Conservation (phyloP, 2,113 vertebrate species). For the Microcebus murinus region DNA sequence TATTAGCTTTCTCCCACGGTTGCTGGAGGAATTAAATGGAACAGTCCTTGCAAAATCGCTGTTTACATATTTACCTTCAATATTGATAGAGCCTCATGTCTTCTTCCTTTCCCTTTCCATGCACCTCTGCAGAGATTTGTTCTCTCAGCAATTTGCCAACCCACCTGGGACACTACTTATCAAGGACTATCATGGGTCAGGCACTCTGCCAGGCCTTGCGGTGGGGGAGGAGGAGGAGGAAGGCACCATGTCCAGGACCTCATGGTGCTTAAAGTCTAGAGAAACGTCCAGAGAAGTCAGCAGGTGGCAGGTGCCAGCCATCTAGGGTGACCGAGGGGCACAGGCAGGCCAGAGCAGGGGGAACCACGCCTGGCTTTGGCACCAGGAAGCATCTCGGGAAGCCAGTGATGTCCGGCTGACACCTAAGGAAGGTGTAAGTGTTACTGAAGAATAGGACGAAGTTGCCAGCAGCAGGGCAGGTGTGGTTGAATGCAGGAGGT, state of each 20-base stretch:
- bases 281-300: not conserved
- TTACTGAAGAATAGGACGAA: not conserved
- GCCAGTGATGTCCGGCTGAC: fast-evolving
- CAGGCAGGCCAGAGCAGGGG: not conserved
- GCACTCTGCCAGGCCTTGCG: not conserved
- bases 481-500: not conserved
- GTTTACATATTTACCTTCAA: fast-evolving
- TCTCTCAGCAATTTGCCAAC: not conserved
- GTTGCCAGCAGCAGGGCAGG: not conserved
- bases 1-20: fast-evolving
- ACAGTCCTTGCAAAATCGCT: no score
- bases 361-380: not conserved
- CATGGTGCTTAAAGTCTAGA: not conserved
- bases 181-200: not conserved
- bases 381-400: not conserved
- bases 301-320: fast-evolving
- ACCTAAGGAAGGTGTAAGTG: fast-evolving
- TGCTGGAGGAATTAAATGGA: no score
- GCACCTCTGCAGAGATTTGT: not conserved
- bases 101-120: not conserved
- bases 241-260: no score
- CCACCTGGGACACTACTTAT: not conserved
- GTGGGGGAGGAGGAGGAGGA: not conserved
- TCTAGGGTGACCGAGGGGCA: not conserved
- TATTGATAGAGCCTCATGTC: fast-evolving